Evolutionary conservation across 2,797 vertebrate species (phyloP), one percentile per base, ranked within the genome.

Genomic region (Anolis apletophallus): DNA sequence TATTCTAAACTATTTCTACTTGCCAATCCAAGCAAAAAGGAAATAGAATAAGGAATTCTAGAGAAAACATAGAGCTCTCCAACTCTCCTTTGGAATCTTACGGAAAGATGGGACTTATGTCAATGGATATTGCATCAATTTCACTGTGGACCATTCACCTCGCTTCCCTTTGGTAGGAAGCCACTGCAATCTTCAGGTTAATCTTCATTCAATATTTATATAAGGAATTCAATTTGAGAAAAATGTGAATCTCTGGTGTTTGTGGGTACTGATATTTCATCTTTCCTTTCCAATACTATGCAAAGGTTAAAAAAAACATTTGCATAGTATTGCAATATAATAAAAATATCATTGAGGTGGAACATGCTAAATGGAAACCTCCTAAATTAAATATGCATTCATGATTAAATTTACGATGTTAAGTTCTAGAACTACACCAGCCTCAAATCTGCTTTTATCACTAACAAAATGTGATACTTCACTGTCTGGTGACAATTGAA

Each of bases 21-120:
- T 91, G 90, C 92, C 91, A 92, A 86, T 90, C 89, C 92, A 93
- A 93, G 93, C 91, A 94, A 85, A 79, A 92, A 87, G 91, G 19
- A 90, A 93, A 89, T 88, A 94, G 94, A 94, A 92, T 85, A 88
- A 90, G 40, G 78, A 46, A 94, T 84, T 79, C 88, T 92, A 87
- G 83, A 92, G 91, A 91, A 92, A 93, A 93, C 88, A 92, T 59
- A 88, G 68, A 72, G 21, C 64, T 87, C 57, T 90, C 87, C 89
- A 1, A 1, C 21, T 57, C 89, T 91, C 89, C 89, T 91, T 80
- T 93, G 93, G 92, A 91, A 91, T 83, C 87, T 79, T 81, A 77
- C 16, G 23, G 71, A 91, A 88, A 83, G 82, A 88, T 90, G 91
- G 93, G 93, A 80, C 83, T 93, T 88, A 50, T 92, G 90, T 89